phyloP scores from a whole-genome alignment of 2,797 vertebrate genomes.

The Clamator glandarius region DNA sequence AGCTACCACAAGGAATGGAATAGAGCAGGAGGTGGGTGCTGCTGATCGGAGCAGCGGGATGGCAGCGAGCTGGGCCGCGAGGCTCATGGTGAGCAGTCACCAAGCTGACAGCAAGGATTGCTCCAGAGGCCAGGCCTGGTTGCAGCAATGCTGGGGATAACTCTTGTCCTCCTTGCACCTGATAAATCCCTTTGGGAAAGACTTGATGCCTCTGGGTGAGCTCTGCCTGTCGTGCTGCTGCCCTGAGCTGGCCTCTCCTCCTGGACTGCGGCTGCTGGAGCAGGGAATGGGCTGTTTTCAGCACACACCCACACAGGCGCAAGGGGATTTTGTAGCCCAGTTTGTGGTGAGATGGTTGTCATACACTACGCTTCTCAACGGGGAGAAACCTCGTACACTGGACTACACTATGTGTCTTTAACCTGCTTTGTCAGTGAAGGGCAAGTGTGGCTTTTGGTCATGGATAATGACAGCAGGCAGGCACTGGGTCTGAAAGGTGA shows the following conservation, averaged over 20 bases:
- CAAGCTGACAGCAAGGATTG: too few species aligned
- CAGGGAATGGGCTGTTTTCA: neutral
- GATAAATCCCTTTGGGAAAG: neutral
- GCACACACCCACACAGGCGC: neutral
- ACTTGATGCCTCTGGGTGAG: neutral
- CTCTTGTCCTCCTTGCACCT: neutral
- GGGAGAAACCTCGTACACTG: neutral
- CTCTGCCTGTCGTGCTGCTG: neutral
- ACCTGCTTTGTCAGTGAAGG: neutral
- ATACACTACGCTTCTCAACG: constrained; percentile 10
- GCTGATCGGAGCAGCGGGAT: too few species aligned
- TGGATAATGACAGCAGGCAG: too few species aligned
- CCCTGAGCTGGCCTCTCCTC: neutral
- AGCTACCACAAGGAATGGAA: neutral
- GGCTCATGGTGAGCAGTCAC: too few species aligned
- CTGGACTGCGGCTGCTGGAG: neutral
- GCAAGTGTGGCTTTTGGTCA: neutral
- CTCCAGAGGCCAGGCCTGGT: neutral
- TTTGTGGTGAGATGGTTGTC: neutral
- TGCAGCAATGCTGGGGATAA: neutral
- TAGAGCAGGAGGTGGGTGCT: neutral
- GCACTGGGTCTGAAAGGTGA: neutral
- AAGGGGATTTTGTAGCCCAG: neutral
- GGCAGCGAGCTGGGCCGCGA: neutral
- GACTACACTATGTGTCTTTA: constrained; percentile 3